Conservation (phyloP, 1,140 invertebrate genomes). For the Pararge aegeria region DNA sequence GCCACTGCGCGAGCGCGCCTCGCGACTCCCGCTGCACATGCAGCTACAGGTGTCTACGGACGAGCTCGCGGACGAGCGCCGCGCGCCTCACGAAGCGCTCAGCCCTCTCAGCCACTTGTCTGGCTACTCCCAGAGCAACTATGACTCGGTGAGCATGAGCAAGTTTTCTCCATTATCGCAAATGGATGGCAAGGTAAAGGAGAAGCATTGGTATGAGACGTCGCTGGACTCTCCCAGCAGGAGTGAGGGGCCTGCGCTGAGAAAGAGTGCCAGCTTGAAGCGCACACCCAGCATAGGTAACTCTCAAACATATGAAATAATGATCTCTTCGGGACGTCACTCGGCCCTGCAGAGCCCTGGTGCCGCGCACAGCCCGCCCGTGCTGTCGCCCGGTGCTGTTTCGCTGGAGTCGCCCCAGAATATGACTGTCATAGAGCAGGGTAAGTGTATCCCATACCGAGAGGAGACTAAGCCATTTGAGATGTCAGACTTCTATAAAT, state of each 20-base stretch:
- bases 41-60: conserved; percentile 70
- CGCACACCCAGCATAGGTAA: conserved; percentile 69
- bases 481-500: conserved; percentile 98
- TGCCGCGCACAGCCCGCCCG: conserved; percentile 61
- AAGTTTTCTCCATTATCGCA: conserved; percentile 67
- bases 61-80: conserved; percentile 66
- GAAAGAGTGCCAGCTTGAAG: conserved; percentile 66
- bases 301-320: conserved; percentile 68
- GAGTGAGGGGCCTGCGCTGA: conserved; percentile 49
- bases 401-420: conserved; percentile 88
- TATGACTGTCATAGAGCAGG: conserved; percentile 91
- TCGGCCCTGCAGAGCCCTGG: conserved; percentile 69
- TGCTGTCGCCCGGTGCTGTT: conserved; percentile 76
- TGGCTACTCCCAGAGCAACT: conserved; percentile 59
- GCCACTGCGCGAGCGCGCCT: conserved; percentile 48
- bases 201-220: conserved; percentile 89
- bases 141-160: conserved; percentile 68
- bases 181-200: conserved; percentile 66
- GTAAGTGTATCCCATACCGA: conserved; percentile 94
- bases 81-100: no score
- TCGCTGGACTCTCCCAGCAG: conserved; percentile 83
- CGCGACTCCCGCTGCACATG: conserved; percentile 62
- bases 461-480: conserved; percentile 98
- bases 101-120: no score
- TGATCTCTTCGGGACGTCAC: conserved; percentile 65